Conservation (phyloP, 1,140 invertebrate species). For the Psilanteris sp. region DNA sequence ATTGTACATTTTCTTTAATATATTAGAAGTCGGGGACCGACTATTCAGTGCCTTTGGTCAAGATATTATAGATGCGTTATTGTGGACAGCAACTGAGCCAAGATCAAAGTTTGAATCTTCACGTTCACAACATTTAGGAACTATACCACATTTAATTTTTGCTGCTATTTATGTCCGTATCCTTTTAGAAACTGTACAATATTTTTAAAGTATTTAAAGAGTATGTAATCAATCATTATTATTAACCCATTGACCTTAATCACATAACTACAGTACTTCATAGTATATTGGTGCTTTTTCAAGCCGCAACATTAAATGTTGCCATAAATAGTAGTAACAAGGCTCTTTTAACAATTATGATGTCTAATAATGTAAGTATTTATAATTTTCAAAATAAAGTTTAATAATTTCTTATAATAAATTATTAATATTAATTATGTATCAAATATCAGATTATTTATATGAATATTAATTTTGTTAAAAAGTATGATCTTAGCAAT, state of each 20-base stretch:
- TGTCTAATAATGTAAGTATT: constrained; percentile 97
- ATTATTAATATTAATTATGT: too few species aligned
- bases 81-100: constrained; percentile 98
- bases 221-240: neutral
- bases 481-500: too few species aligned
- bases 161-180: constrained; percentile 96
- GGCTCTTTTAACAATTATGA: constrained; percentile 98
- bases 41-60: constrained; percentile 98
- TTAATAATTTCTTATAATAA: too few species aligned
- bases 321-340: constrained; percentile 99
- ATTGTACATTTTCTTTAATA: constrained; percentile 99
- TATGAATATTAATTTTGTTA: too few species aligned
- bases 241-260: constrained; percentile 21
- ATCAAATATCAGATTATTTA: too few species aligned
- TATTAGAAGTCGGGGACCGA: constrained; percentile 98
- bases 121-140: constrained; percentile 90
- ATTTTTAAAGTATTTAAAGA: too few species aligned
- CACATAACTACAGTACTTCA: constrained; percentile 86
- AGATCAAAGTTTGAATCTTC: constrained; percentile 81
- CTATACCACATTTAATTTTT: constrained; percentile 92
- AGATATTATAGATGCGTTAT: constrained; percentile 97
- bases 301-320: constrained; percentile 98
- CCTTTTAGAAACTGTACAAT: constrained; percentile 83
- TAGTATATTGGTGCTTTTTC: constrained; percentile 93
- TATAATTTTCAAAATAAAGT: too few species aligned